Percentiles rank a stretch among this genome's conserved stretches.
phyloP scores from a whole-genome alignment of 2,113 vertebrate species.

The Thryonomys swinderianus region DNA sequence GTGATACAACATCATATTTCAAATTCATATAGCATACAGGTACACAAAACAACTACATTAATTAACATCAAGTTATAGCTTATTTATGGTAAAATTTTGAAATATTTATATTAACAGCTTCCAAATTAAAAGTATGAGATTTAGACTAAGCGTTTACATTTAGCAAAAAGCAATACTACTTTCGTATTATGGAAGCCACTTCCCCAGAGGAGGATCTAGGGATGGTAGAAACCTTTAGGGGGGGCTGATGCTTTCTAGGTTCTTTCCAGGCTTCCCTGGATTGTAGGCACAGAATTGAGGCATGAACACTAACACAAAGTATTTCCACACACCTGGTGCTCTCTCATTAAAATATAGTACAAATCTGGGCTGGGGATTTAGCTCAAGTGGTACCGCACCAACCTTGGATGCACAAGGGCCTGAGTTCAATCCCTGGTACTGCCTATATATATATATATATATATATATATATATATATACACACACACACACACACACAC shows the following conservation, averaged over 20 bases:
- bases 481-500: too few species aligned
- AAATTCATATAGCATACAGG: background rate
- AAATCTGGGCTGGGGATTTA: too few species aligned
- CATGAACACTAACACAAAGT: background rate
- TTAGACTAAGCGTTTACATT: background rate
- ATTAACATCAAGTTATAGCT: background rate
- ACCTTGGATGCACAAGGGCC: too few species aligned
- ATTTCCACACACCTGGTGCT: background rate
- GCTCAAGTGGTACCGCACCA: too few species aligned
- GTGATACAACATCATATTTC: background rate
- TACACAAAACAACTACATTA: background rate
- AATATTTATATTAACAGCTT: background rate
- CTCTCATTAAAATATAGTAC: background rate
- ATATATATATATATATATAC: too few species aligned
- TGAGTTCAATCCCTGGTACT: too few species aligned
- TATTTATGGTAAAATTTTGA: background rate
- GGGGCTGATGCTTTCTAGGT: background rate
- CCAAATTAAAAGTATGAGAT: background rate
- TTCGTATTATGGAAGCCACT: background rate
- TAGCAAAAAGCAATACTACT: background rate
- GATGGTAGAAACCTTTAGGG: background rate
- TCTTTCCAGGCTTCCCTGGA: background rate
- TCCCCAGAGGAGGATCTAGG: background rate
- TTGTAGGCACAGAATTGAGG: background rate
- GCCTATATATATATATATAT: too few species aligned